Base-by-base conservation (phyloP, 2,888 invertebrate genomes). In the Drosophila hamatofila region DNA sequence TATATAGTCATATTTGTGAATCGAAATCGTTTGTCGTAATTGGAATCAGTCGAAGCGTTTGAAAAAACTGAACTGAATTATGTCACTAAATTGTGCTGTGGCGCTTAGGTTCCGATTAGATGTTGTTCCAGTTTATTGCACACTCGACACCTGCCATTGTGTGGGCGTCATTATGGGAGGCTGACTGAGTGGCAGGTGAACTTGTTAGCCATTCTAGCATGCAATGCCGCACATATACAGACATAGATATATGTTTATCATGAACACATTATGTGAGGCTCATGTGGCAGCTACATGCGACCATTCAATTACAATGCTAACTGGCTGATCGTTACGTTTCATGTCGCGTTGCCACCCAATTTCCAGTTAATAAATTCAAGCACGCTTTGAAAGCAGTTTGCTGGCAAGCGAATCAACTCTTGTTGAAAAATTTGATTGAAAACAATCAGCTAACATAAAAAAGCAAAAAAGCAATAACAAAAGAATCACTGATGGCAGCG, bases 261-360 rank as follows among this genome's bases (percentile, higher is more conserved):
- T 12, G 56, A 23, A 16, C n/a, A 30, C 25, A 60, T 37, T 39
- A 14, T 61, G 63, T n/a, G 62, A 14, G 9, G 27, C 75, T 87
- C 91, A 90, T 90, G 90, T 90, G 90, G 82, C 74, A 72, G 72
- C 75, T 65, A 75, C 88, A 86, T 87, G 81, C 78, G 86, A 75
- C 72, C 73, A 30, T 71, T 83, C 72, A 86, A 84, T 91, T 87
- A 77, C 70, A 52, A 72, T 70, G 52, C 57, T 49, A 27, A 46
- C 33, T 54, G 56, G 41, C 68, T 80, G 68, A 56, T 44, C 63
- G 64, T 41, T 41, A 56, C 62, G 62, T 66, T 75, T 61, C 61
- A 58, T 52, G 59, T 59, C 51, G 62, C 52, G 67, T 27, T 68
- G 59, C 55, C 11, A 48, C 46, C 35, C 64, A 41, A 72, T 75